Base-by-base conservation (phyloP, 2,797 vertebrate species). In the Taenioides sp. region DNA sequence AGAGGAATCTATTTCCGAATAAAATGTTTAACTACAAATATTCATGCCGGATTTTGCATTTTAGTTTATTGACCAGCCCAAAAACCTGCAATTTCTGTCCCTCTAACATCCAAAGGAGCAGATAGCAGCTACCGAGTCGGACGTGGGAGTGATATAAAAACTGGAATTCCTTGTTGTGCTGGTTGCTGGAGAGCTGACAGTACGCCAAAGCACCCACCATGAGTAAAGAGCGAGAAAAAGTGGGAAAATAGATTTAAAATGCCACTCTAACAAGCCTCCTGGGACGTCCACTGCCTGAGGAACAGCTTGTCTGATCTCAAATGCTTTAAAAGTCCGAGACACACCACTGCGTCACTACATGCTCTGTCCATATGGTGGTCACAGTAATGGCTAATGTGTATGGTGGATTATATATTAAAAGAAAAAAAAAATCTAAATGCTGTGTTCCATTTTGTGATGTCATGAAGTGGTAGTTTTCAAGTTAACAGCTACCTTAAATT, bases 181-280 rank as follows among this genome's bases (percentile, higher is more conserved):
- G 31, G 28, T 62, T 40, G 61, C 59, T 12, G 70, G 69, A 34
- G 55, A 71, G 81, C 74, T 82, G 78, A 84, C 70, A 70, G 74
- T 40, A 76, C 57, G 67, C 28, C 47, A 77, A 77, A 73, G 76
- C 74, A 77, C 80, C 78, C 66, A 72, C 61, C 65, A 69, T 72
- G 80, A 85, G 80, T 77, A 74, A 78, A 81, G 75, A 68, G 57
- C 12, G 37, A 64, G 78, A 65, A 66, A 66, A 54, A 75, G 22
- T 68, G 54, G 59, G 18, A 70, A 75, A 80, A 85, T 68, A 73
- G n/a, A 77, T 69, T 72, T 69, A 75, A 84, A 88, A 88, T 78
- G 85, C 80, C 79, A 82, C 84, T 89, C 66, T 91, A 92, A 92
- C 89, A 90, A 92, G 88, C 69, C 90, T 89, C 87, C 27, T 40